A percentile compares a stretch with the other conserved stretches of the same genome.
These are phyloP conservation scores for Invenusta paracnida DNA, from an alignment of 2,888 invertebrate genomes.

Conservation along the genomic window DNA sequence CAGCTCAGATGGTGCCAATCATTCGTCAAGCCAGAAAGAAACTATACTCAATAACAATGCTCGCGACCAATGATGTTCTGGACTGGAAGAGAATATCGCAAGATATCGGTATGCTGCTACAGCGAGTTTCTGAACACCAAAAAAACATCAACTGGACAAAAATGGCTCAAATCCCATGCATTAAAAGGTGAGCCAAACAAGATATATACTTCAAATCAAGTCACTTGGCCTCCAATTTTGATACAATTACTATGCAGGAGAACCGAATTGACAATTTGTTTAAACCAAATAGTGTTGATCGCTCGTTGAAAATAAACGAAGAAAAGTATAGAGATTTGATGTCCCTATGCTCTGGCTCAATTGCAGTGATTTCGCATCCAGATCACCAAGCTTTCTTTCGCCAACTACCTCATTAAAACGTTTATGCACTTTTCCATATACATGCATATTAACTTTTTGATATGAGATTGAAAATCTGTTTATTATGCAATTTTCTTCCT, in stretches of 20 bases:
- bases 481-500: background rate
- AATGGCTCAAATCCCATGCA: background rate
- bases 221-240: background rate
- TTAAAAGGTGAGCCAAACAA: too few relatives aligned
- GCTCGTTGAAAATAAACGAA: background rate
- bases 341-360: background rate
- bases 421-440: background rate
- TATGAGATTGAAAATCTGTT: background rate
- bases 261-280: background rate
- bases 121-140: background rate
- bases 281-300: background rate
- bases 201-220: slow-evolving; percentile 19
- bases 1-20: background rate
- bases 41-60: background rate
- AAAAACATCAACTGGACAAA: background rate
- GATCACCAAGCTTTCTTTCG: background rate
- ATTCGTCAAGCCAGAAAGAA: background rate
- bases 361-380: background rate
- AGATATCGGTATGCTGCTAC: background rate
- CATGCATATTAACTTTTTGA: background rate
- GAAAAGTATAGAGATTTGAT: background rate
- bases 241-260: background rate
- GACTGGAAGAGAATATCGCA: background rate
- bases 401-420: background rate
- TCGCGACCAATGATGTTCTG: background rate